Evolutionary conservation across 2,888 invertebrate genomes (phyloP).

Genomic region (Nemurella pictetii): DNA sequence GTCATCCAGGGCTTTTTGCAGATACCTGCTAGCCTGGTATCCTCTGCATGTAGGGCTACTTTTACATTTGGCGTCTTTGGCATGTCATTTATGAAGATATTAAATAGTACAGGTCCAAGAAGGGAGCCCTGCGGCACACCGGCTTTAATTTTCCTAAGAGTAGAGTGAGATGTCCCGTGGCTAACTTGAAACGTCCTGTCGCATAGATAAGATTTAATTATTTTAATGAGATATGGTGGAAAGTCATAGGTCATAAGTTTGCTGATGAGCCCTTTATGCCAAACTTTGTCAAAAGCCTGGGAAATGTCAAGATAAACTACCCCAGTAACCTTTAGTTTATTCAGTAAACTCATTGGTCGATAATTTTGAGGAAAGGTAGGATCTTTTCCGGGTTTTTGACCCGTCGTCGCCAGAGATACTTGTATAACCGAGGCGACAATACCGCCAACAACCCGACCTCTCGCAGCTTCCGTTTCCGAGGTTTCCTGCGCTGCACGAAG

Average conservation of each 20-base stretch:
- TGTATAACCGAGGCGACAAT: too few relatives aligned
- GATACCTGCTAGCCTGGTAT: too few relatives aligned
- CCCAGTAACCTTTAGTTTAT: not conserved
- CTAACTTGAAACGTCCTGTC: not conserved
- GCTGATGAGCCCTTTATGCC: not conserved
- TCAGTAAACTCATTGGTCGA: conserved; percentile 45
- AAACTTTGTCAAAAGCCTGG: too few relatives aligned
- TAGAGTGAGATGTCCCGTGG: not conserved
- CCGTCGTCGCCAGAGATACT: too few relatives aligned
- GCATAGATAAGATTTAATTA: not conserved
- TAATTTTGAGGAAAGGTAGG: conserved; percentile 39
- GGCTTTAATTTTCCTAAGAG: not conserved
- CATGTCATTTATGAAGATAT: too few relatives aligned
- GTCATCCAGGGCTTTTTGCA: too few relatives aligned
- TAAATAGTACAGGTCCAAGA: too few relatives aligned
- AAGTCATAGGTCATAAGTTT: not conserved
- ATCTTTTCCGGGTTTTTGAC: too few relatives aligned
- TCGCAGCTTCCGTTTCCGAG: too few relatives aligned
- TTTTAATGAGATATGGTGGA: not conserved
- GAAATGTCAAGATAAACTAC: too few relatives aligned
- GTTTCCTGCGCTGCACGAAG: too few relatives aligned
- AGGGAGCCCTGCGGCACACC: conserved; percentile 30
- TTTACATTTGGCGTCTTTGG: not conserved
- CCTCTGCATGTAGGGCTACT: not conserved
- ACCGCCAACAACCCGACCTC: too few relatives aligned